Conservation (phyloP, 1,140 invertebrate genomes). For the Drosophila sproati region DNA sequence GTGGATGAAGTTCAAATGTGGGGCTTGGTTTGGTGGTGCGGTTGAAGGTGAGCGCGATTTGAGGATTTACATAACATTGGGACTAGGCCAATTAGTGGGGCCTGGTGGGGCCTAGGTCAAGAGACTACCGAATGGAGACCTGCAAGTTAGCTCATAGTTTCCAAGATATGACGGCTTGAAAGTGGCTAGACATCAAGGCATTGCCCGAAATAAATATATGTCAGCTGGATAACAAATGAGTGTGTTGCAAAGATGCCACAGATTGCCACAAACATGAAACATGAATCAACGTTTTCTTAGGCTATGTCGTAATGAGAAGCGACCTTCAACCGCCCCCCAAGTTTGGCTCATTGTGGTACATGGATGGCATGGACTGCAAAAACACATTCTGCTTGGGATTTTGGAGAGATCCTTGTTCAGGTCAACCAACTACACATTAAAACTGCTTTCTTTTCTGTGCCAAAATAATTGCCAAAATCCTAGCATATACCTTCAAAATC, state of each 20-base stretch:
- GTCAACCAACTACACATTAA: neutral
- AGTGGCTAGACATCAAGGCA: constrained; percentile 12
- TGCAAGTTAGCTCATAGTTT: neutral
- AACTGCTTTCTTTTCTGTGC: neutral
- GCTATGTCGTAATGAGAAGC: too few species aligned
- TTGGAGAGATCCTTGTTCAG: too few species aligned
- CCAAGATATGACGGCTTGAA: constrained; percentile 7
- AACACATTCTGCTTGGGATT: too few species aligned
- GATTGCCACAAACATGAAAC: neutral
- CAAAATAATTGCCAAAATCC: too few species aligned
- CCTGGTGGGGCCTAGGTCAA: constrained; percentile 5
- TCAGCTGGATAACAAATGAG: neutral
- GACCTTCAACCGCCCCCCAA: too few species aligned
- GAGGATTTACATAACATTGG: neutral
- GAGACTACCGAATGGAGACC: neutral
- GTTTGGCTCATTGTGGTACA: too few species aligned
- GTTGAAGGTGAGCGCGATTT: neutral
- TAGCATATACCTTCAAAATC: neutral
- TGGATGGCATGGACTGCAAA: too few species aligned
- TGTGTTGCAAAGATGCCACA: neutral
- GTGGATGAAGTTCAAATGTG: constrained; percentile 15
- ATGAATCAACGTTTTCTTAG: constrained; percentile 2
- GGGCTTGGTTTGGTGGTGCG: neutral
- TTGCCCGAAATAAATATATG: neutral
- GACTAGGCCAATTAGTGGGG: constrained; percentile 7